A percentile compares a stretch with the other conserved stretches of the same genome.
These are phyloP conservation scores for Maniola jurtina DNA, from an alignment of 1,140 invertebrate genomes.

Conservation along the genomic window DNA sequence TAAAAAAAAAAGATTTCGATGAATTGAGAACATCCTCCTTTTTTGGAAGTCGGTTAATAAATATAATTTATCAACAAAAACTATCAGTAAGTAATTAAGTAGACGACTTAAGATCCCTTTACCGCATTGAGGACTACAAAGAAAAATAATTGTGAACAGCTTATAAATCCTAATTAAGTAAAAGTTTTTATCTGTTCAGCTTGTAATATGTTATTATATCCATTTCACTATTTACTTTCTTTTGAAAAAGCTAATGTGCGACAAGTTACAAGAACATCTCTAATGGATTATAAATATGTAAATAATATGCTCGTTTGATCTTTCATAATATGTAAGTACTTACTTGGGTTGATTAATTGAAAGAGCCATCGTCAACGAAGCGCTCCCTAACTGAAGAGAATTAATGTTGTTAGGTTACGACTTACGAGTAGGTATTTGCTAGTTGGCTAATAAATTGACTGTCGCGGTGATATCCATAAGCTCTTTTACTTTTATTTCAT, in stretches of 20 bases:
- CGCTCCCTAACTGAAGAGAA: slow-evolving; percentile 22
- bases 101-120: too few species aligned
- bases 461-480: background rate
- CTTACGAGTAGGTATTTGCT: slow-evolving; percentile 14
- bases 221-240: slow-evolving; percentile 8
- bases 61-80: too few species aligned
- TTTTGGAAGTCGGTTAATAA: too few species aligned
- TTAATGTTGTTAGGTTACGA: slow-evolving; percentile 23
- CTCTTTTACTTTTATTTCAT: background rate
- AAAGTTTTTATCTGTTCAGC: background rate
- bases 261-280: slow-evolving; percentile 21
- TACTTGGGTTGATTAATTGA: slow-evolving; percentile 27
- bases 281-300: slow-evolving; percentile 32
- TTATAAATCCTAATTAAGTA: background rate
- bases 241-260: slow-evolving; percentile 10
- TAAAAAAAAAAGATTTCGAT: too few species aligned
- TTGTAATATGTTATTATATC: background rate
- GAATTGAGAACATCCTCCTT: too few species aligned
- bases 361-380: slow-evolving; percentile 20
- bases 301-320: slow-evolving; percentile 23
- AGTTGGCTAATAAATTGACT: slow-evolving; percentile 21
- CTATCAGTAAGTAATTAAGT: too few species aligned
- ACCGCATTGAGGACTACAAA: too few species aligned
- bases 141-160: too few species aligned
- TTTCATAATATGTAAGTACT: slow-evolving; percentile 18